Evolutionary conservation across 2,113 vertebrate species (phyloP).

Genomic region (Hemiprocne comata): DNA sequence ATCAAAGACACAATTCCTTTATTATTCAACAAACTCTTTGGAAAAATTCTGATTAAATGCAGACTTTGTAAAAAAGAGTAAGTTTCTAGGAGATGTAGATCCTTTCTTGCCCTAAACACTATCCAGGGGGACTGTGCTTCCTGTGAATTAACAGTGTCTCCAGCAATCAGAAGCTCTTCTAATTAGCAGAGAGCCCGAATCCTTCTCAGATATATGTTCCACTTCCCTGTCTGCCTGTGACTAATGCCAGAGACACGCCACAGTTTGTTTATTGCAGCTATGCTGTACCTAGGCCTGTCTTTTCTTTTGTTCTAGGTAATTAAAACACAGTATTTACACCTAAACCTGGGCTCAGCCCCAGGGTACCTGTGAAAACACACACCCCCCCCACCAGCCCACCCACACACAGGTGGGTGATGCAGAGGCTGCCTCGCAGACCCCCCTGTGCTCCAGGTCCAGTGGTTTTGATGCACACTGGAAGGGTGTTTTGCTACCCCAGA

Average conservation of each 20-base stretch:
- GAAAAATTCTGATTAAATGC: not conserved
- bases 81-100: constrained; percentile 5
- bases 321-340: not conserved
- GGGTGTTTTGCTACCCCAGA: not conserved
- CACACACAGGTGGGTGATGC: too few relatives aligned
- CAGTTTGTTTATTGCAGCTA: not conserved
- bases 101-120: not conserved
- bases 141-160: constrained; percentile 21
- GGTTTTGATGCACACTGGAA: not conserved
- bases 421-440: too few relatives aligned
- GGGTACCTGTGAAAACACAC: not conserved
- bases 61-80: not conserved
- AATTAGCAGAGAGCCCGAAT: constrained; percentile 13
- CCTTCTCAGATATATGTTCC: constrained; percentile 28
- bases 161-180: constrained; percentile 18
- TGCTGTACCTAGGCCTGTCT: not conserved
- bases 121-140: not conserved
- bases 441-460: too few relatives aligned
- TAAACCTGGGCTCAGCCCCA: not conserved
- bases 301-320: not conserved
- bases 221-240: not conserved
- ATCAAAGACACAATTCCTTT: not conserved
- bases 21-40: not conserved
- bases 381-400: not conserved
- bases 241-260: not conserved